Evolutionary conservation across 1,140 invertebrate genomes (phyloP).

Genomic region (Andricus grossulariae): DNA sequence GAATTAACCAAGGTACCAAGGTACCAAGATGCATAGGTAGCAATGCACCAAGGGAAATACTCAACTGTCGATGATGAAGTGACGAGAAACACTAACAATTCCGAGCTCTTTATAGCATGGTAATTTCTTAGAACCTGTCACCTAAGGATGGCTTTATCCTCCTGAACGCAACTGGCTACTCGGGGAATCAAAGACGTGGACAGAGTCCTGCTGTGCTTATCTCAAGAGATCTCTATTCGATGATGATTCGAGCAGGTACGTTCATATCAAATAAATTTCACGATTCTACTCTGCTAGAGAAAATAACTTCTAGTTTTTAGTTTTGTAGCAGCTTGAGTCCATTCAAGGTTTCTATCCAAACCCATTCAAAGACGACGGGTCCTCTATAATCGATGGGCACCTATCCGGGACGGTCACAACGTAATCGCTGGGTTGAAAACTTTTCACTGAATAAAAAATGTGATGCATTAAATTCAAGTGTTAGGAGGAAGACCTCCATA

Average conservation of each 20-base stretch:
- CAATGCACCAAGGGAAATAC: no score
- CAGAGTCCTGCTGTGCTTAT: slow-evolving; percentile 34
- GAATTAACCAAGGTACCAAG: background rate
- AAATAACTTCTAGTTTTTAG: background rate
- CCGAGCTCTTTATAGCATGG: background rate
- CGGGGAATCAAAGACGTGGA: background rate
- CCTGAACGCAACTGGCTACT: background rate
- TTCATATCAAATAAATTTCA: background rate
- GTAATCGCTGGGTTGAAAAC: background rate
- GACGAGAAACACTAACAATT: slow-evolving; percentile 25
- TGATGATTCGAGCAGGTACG: slow-evolving; percentile 12
- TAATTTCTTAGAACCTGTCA: slow-evolving; percentile 8
- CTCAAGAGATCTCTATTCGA: slow-evolving; percentile 27
- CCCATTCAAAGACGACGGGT: background rate
- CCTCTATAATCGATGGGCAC: slow-evolving; percentile 1
- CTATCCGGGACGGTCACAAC: background rate
- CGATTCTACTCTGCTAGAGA: background rate
- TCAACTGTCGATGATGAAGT: background rate
- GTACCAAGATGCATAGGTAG: background rate
- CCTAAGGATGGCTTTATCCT: background rate
- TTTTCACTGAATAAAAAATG: slow-evolving; percentile 12
- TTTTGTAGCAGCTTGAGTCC: slow-evolving; percentile 18
- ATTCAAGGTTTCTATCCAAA: background rate
- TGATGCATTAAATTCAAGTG: slow-evolving; percentile 8
- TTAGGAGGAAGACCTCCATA: background rate